phyloP scores from a whole-genome alignment of 2,113 vertebrate species.

The Dromas ardeola region DNA sequence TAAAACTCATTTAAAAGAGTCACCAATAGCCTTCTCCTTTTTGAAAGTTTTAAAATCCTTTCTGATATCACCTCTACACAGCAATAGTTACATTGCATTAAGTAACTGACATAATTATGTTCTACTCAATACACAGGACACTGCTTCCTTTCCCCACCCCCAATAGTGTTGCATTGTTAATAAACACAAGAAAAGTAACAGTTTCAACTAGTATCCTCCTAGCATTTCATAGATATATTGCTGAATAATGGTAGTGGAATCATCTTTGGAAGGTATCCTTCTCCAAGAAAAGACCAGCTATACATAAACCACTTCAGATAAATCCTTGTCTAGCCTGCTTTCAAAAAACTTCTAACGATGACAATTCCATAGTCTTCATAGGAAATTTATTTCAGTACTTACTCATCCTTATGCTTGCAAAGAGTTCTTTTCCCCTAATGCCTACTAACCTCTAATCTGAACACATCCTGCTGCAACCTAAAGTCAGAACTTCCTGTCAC shows the following conservation, averaged over 20 bases:
- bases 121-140: not conserved
- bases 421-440: not conserved
- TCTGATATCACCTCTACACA: not conserved
- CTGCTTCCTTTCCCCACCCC: not conserved
- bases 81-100: not conserved
- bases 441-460: not conserved
- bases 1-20: not conserved
- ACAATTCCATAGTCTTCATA: not conserved
- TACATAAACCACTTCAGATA: not conserved
- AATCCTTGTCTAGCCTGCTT: not conserved
- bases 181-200: not conserved
- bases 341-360: not conserved
- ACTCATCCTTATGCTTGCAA: not conserved
- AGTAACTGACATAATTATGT: not conserved
- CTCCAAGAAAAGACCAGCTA: not conserved
- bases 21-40: not conserved
- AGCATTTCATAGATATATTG: not conserved
- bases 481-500: not conserved
- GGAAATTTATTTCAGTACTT: not conserved
- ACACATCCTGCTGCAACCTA: not conserved
- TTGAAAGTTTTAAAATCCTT: not conserved
- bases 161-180: not conserved
- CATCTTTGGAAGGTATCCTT: not conserved
- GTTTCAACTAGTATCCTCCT: not conserved
- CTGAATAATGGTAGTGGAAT: not conserved